Conservation (phyloP, 2,797 vertebrate genomes). For the Cottoperca gobio region DNA sequence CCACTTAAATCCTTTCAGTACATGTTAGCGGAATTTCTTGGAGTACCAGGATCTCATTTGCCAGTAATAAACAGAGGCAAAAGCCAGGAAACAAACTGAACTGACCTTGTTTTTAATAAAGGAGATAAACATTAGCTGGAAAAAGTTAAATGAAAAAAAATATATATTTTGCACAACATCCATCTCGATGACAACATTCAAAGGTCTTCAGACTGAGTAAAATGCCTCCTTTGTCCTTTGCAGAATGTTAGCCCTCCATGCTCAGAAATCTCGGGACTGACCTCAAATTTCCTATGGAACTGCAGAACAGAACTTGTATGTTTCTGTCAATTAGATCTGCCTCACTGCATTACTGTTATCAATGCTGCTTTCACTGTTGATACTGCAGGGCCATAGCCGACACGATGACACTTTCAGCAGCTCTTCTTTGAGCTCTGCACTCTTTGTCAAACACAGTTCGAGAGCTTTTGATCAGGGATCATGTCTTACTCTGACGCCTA, state of each 20-base stretch:
- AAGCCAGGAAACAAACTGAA: neutral
- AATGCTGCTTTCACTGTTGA: conserved; percentile 7
- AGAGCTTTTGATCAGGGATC: neutral
- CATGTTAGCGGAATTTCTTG: no score
- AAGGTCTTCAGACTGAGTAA: neutral
- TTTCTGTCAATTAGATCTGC: conserved; percentile 36
- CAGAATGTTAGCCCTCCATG: neutral
- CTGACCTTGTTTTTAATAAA: neutral
- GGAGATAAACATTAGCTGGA: neutral
- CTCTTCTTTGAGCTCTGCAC: neutral
- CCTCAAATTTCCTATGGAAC: neutral
- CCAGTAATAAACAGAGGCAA: neutral
- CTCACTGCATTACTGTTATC: conserved; percentile 6
- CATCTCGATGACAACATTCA: neutral
- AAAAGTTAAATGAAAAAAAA: neutral
- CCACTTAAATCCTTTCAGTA: no score
- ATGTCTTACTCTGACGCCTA: conserved; percentile 34
- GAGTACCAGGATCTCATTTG: neutral
- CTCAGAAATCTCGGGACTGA: conserved; percentile 33
- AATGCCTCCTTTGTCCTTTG: conserved; percentile 40
- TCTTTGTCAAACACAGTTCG: neutral
- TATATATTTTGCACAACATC: neutral
- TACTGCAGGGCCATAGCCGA: neutral
- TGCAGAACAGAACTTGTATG: neutral
- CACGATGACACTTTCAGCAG: neutral